Percentiles rank a stretch among this genome's conserved stretches.
phyloP scores from a whole-genome alignment of 2,797 vertebrate species.

The Nothura maculosa region DNA sequence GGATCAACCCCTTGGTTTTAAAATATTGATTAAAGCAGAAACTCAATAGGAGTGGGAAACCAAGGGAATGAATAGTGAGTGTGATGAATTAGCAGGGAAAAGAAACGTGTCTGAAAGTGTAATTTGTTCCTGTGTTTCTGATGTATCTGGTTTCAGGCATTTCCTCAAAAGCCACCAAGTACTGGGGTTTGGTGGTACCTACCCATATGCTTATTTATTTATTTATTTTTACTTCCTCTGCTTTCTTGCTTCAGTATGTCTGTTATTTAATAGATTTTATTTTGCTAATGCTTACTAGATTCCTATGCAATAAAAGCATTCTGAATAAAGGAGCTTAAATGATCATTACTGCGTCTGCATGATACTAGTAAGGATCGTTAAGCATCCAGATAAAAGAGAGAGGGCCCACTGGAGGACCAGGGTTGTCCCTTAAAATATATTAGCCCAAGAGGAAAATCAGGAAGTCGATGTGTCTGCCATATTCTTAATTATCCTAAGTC shows the following conservation, averaged over 20 bases:
- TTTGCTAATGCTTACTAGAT: slow-evolving; percentile 3
- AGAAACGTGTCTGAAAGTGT: not conserved
- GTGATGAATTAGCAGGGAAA: not conserved
- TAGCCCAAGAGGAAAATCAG: not conserved
- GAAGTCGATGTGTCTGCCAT: not conserved
- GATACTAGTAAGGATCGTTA: not conserved
- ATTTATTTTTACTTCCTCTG: not conserved
- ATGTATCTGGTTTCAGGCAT: not conserved
- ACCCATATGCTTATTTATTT: not conserved
- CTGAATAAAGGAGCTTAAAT: not conserved
- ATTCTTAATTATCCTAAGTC: not conserved
- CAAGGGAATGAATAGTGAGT: slow-evolving; percentile 44
- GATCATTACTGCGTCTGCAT: not conserved
- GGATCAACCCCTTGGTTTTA: slow-evolving; percentile 44
- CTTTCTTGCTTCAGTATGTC: not conserved
- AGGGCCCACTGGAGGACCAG: not conserved
- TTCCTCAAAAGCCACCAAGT: slow-evolving; percentile 1
- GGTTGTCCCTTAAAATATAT: not conserved
- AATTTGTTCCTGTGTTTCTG: slow-evolving; percentile 37
- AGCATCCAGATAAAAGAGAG: not conserved
- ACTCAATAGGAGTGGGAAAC: slow-evolving; percentile 47
- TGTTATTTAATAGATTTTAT: slow-evolving; percentile 3
- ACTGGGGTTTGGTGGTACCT: not conserved
- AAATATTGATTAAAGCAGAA: slow-evolving; percentile 64
- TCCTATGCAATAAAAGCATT: not conserved